Evolutionary conservation across 92 coral and sea anemone genomes (phyloP).

Genomic region (Epizoanthus ramosus): DNA sequence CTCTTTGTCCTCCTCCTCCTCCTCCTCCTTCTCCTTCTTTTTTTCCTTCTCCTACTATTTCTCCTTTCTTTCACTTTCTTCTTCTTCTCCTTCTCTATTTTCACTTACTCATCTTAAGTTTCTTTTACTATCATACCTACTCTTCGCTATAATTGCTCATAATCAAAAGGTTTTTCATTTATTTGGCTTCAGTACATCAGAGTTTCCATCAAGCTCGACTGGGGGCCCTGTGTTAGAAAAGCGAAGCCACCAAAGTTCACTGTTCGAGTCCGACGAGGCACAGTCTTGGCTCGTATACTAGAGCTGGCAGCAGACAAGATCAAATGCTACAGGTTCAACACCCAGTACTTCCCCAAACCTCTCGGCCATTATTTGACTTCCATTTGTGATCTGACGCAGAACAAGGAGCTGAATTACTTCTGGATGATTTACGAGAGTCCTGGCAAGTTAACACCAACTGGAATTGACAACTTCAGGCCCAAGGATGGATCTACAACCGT

Average conservation of each 20-base stretch:
- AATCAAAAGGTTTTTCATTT: too few species aligned
- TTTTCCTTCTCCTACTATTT: too few species aligned
- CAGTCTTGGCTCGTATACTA: constrained; percentile 14
- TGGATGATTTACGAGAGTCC: constrained; percentile 30
- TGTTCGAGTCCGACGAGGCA: neutral
- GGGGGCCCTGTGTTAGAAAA: constrained; percentile 19
- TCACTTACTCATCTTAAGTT: too few species aligned
- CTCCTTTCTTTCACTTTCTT: too few species aligned
- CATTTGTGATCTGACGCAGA: constrained; percentile 21
- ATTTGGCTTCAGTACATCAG: neutral
- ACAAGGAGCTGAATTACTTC: constrained; percentile 31
- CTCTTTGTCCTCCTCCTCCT: too few species aligned
- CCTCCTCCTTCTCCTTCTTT: too few species aligned
- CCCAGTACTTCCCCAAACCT: constrained; percentile 22
- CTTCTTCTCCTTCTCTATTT: too few species aligned
- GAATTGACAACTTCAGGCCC: constrained; percentile 17
- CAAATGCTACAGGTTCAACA: constrained; percentile 20
- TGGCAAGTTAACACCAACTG: constrained; percentile 11
- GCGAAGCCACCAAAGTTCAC: constrained; percentile 6
- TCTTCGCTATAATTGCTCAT: too few species aligned
- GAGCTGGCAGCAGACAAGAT: constrained; percentile 25
- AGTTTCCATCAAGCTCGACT: constrained; percentile 23
- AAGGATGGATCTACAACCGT: constrained; percentile 13
- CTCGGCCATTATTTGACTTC: constrained; percentile 31
- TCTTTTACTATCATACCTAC: too few species aligned